Evolutionary conservation across 1,140 invertebrate genomes (phyloP), one percentile per base, ranked within the genome.

Genomic region (Thaumetopoea pityocampa): DNA sequence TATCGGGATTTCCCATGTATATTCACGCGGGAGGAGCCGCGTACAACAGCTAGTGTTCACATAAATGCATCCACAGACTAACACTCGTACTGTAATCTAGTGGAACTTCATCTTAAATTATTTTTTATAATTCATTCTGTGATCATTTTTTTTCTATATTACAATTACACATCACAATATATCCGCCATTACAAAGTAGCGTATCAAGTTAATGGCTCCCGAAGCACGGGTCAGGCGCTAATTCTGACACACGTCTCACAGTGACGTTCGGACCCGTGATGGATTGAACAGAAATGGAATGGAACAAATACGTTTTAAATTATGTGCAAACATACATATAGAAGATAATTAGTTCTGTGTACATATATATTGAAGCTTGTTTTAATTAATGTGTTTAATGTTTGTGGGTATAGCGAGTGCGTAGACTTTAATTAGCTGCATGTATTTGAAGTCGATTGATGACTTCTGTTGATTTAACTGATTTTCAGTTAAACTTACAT

Each of bases 181-280:
- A 28, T 5, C 26, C 9, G 7, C n/a, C 4, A n/a, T 15, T 30
- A 18, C 22, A 17, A 18, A 38, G 18, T 46, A 26, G 9, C 34
- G 19, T 30, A 44, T 28, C 36, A 58, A 55, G 59, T 58, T 52
- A 53, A 58, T 53, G 33, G 51, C 26, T 46, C 44, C 53, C 48
- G 46, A 38, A 50, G 32, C 41, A 47, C 38, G 64, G 60, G 57
- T 65, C 55, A 29, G 33, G 49, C 36, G 40, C 48, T 60, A 58
- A 61, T 61, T 61, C 63, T 60, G 59, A 63, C 60, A 63, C 58
- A 49, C 53, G 61, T 47, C 55, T 26, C 16, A 38, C 28, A 19
- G 10, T 23, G 12, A 56, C 49, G 59, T 65, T 68, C 62, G 65
- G 59, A 18, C 59, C 49, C 14, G 28, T 48, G 36, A 48, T 48